These are phyloP conservation scores for Smittia sp. DNA, from an alignment of 2,888 invertebrate genomes.

Conservation along the genomic window DNA sequence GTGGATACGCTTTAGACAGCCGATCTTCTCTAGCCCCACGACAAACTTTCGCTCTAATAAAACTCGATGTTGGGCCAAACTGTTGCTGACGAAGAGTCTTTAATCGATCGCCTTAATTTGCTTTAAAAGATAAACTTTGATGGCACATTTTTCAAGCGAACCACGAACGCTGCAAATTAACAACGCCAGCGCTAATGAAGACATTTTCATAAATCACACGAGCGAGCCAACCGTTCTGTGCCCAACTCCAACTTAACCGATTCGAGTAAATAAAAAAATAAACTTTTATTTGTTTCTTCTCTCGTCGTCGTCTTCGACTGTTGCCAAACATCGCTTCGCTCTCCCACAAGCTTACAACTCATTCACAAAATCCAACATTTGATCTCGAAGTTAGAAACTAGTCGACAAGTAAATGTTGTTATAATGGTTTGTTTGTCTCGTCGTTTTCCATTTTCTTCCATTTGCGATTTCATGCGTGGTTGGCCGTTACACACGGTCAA, in stretches of 20 bases:
- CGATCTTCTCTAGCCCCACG: no score
- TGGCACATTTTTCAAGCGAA: no score
- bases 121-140: no score
- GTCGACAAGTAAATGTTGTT: neutral
- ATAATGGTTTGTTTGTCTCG: neutral
- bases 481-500: neutral
- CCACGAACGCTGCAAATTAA: no score
- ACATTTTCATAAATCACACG: neutral
- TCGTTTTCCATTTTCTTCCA: neutral
- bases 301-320: neutral
- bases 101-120: no score
- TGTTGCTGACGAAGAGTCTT: no score
- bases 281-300: neutral
- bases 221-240: neutral
- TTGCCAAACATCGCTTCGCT: neutral
- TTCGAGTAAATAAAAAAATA: neutral
- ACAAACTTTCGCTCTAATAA: no score
- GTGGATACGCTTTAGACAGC: neutral
- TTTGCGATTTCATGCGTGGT: neutral
- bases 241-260: neutral
- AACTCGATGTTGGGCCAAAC: no score
- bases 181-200: neutral
- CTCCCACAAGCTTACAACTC: neutral
- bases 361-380: constrained; percentile 4
- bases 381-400: neutral